Evolutionary conservation across 2,888 invertebrate species (phyloP).

Genomic region (Agelastica alni): DNA sequence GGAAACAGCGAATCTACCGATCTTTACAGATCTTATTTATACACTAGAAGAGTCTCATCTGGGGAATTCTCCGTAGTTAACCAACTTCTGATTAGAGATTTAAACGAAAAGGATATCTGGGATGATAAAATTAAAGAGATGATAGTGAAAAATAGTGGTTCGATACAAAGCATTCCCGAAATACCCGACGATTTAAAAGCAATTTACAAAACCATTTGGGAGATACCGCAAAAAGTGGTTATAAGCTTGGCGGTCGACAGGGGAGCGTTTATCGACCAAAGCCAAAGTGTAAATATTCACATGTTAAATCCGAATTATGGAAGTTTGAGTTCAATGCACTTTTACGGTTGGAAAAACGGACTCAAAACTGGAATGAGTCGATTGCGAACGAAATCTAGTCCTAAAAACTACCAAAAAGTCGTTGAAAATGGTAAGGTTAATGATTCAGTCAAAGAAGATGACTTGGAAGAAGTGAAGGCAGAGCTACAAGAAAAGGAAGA

Average conservation of each 20-base stretch:
- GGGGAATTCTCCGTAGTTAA: constrained; percentile 94
- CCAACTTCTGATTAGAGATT: constrained; percentile 89
- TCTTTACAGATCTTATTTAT: constrained; percentile 97
- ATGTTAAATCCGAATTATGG: constrained; percentile 93
- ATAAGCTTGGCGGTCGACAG: constrained; percentile 97
- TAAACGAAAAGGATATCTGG: constrained; percentile 91
- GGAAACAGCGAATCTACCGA: constrained; percentile 99
- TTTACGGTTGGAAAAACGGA: constrained; percentile 95
- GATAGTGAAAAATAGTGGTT: constrained; percentile 89
- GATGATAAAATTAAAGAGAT: constrained; percentile 93
- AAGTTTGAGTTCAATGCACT: constrained; percentile 96
- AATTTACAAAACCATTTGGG: constrained; percentile 97
- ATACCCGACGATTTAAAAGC: constrained; percentile 85
- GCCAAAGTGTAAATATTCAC: constrained; percentile 96
- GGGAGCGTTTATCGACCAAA: constrained; percentile 98
- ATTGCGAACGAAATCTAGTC: constrained; percentile 92
- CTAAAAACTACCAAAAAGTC: constrained; percentile 96
- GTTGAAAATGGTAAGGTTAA: constrained; percentile 64
- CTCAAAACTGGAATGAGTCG: constrained; percentile 99
- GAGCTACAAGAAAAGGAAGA: constrained; percentile 49
- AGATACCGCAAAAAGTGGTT: constrained; percentile 89
- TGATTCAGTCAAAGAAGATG: constrained; percentile 8
- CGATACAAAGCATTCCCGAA: constrained; percentile 83
- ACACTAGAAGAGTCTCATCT: constrained; percentile 88
- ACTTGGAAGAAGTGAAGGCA: constrained; percentile 25